phyloP scores from a whole-genome alignment of 2,113 vertebrate species.

The Oryzias woworae region DNA sequence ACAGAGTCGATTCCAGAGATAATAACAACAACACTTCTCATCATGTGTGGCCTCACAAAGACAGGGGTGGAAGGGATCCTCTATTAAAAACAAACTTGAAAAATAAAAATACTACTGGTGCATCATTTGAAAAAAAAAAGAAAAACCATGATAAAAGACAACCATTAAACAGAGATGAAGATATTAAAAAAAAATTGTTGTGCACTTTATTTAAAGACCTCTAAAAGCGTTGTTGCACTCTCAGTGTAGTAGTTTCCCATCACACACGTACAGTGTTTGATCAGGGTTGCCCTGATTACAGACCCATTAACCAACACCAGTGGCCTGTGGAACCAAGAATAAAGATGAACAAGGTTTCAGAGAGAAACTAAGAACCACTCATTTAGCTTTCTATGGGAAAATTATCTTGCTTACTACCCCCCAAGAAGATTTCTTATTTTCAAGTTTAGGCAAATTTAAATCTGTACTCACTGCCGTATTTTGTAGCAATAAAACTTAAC shows the following conservation, averaged over 20 bases:
- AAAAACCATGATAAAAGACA: slow-evolving; percentile 36
- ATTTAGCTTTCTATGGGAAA: slow-evolving; percentile 59
- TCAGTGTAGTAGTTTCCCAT: slow-evolving; percentile 32
- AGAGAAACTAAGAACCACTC: slow-evolving; percentile 44
- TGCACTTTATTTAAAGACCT: too few species aligned
- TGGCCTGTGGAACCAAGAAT: slow-evolving; percentile 65
- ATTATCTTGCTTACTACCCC: slow-evolving; percentile 1
- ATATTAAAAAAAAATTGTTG: neutral
- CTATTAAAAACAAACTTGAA: slow-evolving; percentile 15
- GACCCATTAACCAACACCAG: slow-evolving; percentile 55
- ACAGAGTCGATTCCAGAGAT: neutral
- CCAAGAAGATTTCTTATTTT: slow-evolving; percentile 26
- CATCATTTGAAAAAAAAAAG: neutral
- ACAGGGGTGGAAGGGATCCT: slow-evolving; percentile 2
- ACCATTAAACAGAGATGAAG: slow-evolving; percentile 27
- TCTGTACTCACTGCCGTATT: slow-evolving; percentile 7
- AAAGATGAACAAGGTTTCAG: slow-evolving; percentile 54
- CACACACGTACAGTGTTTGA: slow-evolving; percentile 47
- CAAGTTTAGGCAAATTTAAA: slow-evolving; percentile 21
- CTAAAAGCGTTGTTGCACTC: neutral
- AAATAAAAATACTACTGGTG: slow-evolving; percentile 29
- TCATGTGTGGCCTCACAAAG: slow-evolving; percentile 14
- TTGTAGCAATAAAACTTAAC: slow-evolving; percentile 8
- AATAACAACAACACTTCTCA: neutral
- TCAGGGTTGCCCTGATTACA: slow-evolving; percentile 70